These are phyloP conservation scores for Stegastes partitus DNA, from an alignment of 2,113 vertebrate species.

Conservation along the genomic window DNA sequence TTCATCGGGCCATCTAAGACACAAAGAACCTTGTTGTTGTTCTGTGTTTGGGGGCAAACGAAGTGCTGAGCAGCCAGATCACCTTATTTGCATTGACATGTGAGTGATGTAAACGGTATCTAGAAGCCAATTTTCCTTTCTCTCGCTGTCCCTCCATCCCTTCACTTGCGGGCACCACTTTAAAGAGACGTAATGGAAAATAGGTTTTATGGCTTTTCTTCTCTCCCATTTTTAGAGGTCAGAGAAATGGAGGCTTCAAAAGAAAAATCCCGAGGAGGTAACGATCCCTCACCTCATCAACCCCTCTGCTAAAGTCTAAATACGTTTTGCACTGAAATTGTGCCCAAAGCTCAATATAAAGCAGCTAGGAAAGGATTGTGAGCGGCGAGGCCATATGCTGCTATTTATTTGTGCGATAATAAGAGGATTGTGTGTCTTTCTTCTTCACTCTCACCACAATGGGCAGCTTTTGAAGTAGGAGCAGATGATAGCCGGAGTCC, in stretches of 20 bases:
- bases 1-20: slow-evolving; percentile 70
- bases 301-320: slow-evolving; percentile 66
- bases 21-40: slow-evolving; percentile 72
- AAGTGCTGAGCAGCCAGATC: slow-evolving; percentile 62
- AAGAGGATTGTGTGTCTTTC: slow-evolving; percentile 75
- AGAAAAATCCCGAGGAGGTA: slow-evolving; percentile 72
- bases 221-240: slow-evolving; percentile 72
- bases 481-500: slow-evolving; percentile 45
- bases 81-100: slow-evolving; percentile 77
- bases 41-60: slow-evolving; percentile 61
- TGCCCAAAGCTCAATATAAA: slow-evolving; percentile 60
- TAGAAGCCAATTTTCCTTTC: slow-evolving; percentile 71
- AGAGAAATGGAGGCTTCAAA: slow-evolving; percentile 77
- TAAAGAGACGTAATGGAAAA: slow-evolving; percentile 80
- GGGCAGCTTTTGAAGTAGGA: slow-evolving; percentile 61
- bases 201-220: slow-evolving; percentile 81
- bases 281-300: slow-evolving; percentile 79
- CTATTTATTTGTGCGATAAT: slow-evolving; percentile 75
- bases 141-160: slow-evolving; percentile 49
- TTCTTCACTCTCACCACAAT: slow-evolving; percentile 57
- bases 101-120: slow-evolving; percentile 76
- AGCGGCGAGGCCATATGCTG: slow-evolving; percentile 54
- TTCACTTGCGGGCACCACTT: slow-evolving; percentile 65
- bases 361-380: slow-evolving; percentile 58
- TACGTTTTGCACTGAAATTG: slow-evolving; percentile 67